Percentiles rank a stretch among this genome's conserved stretches.
phyloP scores from a whole-genome alignment of 2,888 invertebrate genomes.

The Dolichopus griseipennis region DNA sequence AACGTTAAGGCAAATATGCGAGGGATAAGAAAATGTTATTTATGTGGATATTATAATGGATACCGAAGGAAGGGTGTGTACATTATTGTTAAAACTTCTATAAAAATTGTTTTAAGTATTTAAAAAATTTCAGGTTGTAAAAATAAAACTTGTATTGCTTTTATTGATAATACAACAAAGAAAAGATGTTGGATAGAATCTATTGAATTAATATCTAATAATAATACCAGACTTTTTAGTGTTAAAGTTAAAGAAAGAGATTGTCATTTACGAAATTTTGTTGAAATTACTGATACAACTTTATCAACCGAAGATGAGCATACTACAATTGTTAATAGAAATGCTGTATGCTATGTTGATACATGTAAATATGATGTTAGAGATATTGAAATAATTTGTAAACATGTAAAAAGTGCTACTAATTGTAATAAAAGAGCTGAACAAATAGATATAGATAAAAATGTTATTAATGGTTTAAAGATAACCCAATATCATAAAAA shows the following conservation, averaged over 20 bases:
- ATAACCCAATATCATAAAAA: slow-evolving; percentile 32
- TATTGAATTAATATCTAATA: slow-evolving; percentile 50
- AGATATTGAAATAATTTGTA: slow-evolving; percentile 29
- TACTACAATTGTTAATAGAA: slow-evolving; percentile 34
- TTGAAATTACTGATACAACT: slow-evolving; percentile 48
- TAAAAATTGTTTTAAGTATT: background rate
- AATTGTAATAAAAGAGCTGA: slow-evolving; percentile 28
- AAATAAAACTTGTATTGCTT: background rate
- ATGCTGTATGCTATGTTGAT: slow-evolving; percentile 33
- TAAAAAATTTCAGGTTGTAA: background rate
- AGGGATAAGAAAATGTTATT: background rate
- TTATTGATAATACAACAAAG: background rate
- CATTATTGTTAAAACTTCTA: background rate
- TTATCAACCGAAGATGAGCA: slow-evolving; percentile 37
- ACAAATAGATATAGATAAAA: slow-evolving; percentile 30
- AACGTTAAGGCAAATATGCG: background rate
- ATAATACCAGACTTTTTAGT: slow-evolving; percentile 56
- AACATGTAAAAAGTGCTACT: slow-evolving; percentile 31
- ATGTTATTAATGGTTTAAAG: slow-evolving; percentile 36
- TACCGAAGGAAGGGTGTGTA: background rate
- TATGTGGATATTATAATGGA: background rate
- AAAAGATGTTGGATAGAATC: slow-evolving; percentile 27
- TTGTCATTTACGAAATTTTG: slow-evolving; percentile 64
- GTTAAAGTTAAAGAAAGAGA: slow-evolving; percentile 60
- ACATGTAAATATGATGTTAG: slow-evolving; percentile 31